phyloP scores from a whole-genome alignment of 2,113 vertebrate genomes.

The Thamnophis sirtalis region DNA sequence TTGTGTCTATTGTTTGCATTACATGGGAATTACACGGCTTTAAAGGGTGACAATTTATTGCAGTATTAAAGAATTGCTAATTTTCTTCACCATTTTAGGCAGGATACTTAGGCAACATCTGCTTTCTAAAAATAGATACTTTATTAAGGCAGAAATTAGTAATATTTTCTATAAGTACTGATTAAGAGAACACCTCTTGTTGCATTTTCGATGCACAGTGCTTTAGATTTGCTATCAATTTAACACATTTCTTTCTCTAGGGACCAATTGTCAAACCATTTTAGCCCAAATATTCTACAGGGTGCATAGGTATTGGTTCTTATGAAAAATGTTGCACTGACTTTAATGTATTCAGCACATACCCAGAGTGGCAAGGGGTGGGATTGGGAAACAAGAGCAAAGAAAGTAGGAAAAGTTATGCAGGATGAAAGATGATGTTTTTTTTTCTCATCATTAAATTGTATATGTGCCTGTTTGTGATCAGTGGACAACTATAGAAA shows the following conservation, averaged over 20 bases:
- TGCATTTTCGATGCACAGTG: not conserved
- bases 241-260: not conserved
- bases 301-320: not conserved
- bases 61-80: not conserved
- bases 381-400: not conserved
- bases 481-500: not conserved
- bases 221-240: not conserved
- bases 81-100: not conserved
- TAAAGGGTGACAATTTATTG: not conserved
- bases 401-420: not conserved
- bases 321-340: not conserved
- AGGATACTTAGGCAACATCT: not conserved
- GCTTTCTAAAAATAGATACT: not conserved
- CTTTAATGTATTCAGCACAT: not conserved
- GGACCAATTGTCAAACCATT: not conserved
- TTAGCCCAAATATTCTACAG: not conserved
- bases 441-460: not conserved
- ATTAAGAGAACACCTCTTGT: not conserved
- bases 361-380: not conserved
- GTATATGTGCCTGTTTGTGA: not conserved
- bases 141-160: not conserved
- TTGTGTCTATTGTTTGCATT: slow-evolving; percentile 51
- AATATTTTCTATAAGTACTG: not conserved
- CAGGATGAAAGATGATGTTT: not conserved
- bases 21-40: slow-evolving; percentile 19